Conservation (phyloP, 2,888 invertebrate genomes). For the Microctonus hyperodae region DNA sequence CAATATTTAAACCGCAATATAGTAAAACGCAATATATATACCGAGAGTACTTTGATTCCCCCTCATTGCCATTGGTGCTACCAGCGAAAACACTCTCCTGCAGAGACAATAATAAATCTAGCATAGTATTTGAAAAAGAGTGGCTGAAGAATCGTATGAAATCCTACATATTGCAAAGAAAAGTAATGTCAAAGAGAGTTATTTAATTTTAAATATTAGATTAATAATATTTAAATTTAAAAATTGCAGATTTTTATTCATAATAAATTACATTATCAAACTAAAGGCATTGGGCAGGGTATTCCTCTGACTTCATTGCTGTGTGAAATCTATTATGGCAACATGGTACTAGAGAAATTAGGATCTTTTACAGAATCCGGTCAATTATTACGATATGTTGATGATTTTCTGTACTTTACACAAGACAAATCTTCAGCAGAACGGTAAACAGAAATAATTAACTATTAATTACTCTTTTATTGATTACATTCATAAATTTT, state of each 20-base stretch:
- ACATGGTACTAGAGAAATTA: conserved; percentile 6
- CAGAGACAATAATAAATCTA: background rate
- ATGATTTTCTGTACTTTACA: conserved; percentile 19
- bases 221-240: background rate
- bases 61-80: background rate
- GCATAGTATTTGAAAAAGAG: background rate
- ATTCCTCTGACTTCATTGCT: background rate
- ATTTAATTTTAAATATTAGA: too few species aligned
- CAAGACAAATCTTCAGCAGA: background rate
- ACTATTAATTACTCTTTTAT: background rate
- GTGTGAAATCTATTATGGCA: conserved; percentile 11
- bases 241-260: background rate
- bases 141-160: background rate
- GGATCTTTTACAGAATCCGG: background rate
- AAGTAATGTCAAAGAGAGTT: background rate
- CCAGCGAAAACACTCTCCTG: background rate
- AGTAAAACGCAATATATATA: background rate
- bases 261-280: background rate
- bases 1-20: background rate
- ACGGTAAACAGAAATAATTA: background rate
- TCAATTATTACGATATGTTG: conserved; percentile 12
- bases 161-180: background rate
- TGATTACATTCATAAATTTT: background rate
- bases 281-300: conserved; percentile 16
- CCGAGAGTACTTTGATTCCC: background rate